Conservation (phyloP, 1,140 invertebrate species). For the Subanguina moxae region DNA sequence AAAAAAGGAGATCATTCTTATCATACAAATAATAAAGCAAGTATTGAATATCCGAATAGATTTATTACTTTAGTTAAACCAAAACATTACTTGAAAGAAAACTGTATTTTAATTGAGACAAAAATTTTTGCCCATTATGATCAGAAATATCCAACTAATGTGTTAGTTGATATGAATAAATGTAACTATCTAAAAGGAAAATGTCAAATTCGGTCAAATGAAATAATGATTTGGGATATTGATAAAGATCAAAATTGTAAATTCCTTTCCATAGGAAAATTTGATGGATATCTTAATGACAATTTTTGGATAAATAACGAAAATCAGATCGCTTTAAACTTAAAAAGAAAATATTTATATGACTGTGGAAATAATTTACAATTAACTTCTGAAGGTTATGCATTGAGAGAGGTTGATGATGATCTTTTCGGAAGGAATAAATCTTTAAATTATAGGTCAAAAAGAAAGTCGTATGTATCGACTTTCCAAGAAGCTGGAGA, state of each 20-base stretch:
- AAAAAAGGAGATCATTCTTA: constrained; percentile 14
- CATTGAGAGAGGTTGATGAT: neutral
- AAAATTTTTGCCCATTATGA: constrained; percentile 3
- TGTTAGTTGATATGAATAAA: constrained; percentile 14
- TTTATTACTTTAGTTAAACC: constrained; percentile 13
- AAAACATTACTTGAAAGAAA: constrained; percentile 4
- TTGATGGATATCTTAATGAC: constrained; percentile 2
- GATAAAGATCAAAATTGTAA: constrained; percentile 5
- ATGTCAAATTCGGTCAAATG: constrained; percentile 4
- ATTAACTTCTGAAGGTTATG: constrained; percentile 7
- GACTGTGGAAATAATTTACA: neutral
- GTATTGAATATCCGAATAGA: constrained; percentile 24
- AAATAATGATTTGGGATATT: constrained; percentile 7
- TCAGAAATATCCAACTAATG: constrained; percentile 1
- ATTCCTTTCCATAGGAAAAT: neutral
- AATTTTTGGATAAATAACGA: neutral
- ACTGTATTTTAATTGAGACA: constrained; percentile 5
- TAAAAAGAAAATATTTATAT: neutral
- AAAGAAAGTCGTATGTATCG: neutral
- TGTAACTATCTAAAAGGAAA: too few species aligned
- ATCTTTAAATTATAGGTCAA: too few species aligned
- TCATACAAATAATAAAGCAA: constrained; percentile 24
- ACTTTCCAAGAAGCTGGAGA: constrained; percentile 7
- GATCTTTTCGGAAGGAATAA: too few species aligned
- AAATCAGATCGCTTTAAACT: constrained; percentile 7